Evolutionary conservation across 2,888 invertebrate species (phyloP).

Genomic region (Nomada goodeniana): DNA sequence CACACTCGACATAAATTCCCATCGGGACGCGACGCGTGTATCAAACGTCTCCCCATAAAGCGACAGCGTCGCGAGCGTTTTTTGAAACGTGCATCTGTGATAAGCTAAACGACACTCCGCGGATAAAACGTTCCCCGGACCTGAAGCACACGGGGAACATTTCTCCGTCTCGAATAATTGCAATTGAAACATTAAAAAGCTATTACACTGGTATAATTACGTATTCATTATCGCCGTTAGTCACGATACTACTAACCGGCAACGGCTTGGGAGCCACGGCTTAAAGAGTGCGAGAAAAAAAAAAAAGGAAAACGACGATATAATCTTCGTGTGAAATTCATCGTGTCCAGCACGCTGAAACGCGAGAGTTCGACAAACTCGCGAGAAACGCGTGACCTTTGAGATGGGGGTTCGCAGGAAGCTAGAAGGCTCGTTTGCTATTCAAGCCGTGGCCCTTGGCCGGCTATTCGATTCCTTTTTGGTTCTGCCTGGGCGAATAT

Average conservation of each 20-base stretch:
- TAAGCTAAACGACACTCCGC: neutral
- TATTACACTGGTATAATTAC: constrained; percentile 29
- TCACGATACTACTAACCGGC: constrained; percentile 33
- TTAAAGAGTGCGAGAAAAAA: neutral
- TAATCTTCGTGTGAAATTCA: constrained; percentile 42
- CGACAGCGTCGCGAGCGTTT: neutral
- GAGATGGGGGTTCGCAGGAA: constrained; percentile 29
- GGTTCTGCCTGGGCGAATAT: constrained; percentile 67
- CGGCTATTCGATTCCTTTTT: constrained; percentile 74
- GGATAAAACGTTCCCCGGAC: no score
- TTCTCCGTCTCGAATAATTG: neutral
- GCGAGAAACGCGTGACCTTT: constrained; percentile 56
- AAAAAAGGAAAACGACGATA: neutral
- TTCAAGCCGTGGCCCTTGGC: constrained; percentile 66
- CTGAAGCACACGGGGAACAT: neutral
- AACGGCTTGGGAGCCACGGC: neutral
- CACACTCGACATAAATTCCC: constrained; percentile 19
- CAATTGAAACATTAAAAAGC: constrained; percentile 53
- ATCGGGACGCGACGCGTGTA: constrained; percentile 9
- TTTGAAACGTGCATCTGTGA: neutral
- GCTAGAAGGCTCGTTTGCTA: constrained; percentile 69
- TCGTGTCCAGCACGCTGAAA: constrained; percentile 24
- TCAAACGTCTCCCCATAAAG: neutral
- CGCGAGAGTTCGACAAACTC: constrained; percentile 58
- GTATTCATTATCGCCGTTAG: constrained; percentile 30